A percentile compares a stretch with the other conserved stretches of the same genome.
These are phyloP conservation scores for Aphaenogaster floridana DNA, from an alignment of 1,140 invertebrate genomes.

Conservation along the genomic window DNA sequence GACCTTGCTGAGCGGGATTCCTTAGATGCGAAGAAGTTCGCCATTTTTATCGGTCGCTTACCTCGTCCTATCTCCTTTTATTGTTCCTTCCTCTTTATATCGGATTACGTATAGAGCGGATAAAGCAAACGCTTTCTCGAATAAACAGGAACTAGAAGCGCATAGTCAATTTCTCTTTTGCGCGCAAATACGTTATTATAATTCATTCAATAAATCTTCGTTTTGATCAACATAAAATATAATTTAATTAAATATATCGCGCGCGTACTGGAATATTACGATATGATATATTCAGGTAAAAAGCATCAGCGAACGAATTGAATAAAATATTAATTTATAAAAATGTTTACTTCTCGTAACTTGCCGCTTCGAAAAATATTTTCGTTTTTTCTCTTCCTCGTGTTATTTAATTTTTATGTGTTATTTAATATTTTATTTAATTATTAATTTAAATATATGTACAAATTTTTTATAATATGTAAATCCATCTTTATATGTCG, in stretches of 20 bases:
- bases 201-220: not conserved
- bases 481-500: not conserved
- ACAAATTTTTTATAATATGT: not conserved
- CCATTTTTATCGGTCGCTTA: constrained; percentile 72
- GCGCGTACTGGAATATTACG: not conserved
- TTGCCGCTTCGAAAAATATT: not conserved
- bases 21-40: constrained; percentile 74
- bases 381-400: not conserved
- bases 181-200: constrained; percentile 1
- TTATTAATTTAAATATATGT: not conserved
- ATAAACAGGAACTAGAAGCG: constrained; percentile 10
- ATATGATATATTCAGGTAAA: not conserved
- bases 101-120: constrained; percentile 23
- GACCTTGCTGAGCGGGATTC: constrained; percentile 81
- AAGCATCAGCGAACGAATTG: not conserved
- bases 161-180: not conserved
- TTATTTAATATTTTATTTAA: not conserved
- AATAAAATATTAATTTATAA: not conserved
- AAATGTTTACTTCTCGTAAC: not conserved
- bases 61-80: constrained; percentile 60
- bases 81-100: constrained; percentile 45
- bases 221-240: not conserved
- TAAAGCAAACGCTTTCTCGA: constrained; percentile 25
- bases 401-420: not conserved
- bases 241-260: not conserved